phyloP scores from a whole-genome alignment of 2,113 vertebrate species.

The Martes martes region DNA sequence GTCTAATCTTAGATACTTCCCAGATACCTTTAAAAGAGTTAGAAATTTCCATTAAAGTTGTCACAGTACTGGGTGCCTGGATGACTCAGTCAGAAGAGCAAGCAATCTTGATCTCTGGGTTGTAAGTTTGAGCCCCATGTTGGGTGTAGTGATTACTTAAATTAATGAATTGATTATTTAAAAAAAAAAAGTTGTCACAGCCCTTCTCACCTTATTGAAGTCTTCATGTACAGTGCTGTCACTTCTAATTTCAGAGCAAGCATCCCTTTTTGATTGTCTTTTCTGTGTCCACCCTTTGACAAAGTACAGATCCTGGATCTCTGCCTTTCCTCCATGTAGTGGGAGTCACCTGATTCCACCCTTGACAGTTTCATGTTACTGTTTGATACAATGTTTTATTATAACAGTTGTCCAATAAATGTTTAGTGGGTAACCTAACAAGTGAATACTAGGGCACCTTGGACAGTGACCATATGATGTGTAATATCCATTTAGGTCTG shows the following conservation, averaged over 20 bases:
- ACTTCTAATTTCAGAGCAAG: not conserved
- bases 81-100: not conserved
- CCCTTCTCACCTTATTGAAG: not conserved
- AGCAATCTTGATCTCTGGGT: not conserved
- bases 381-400: not conserved
- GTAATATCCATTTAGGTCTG: not conserved
- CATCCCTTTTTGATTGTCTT: not conserved
- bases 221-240: not conserved
- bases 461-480: not conserved
- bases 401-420: not conserved
- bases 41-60: not conserved
- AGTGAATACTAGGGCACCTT: not conserved
- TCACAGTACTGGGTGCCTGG: not conserved
- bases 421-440: not conserved
- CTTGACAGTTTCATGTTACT: not conserved
- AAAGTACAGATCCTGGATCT: too few relatives aligned
- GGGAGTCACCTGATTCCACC: not conserved
- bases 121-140: not conserved
- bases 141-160: not conserved
- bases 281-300: not conserved
- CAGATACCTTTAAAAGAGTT: not conserved
- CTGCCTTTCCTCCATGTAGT: not conserved
- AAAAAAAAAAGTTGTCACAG: not conserved
- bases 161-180: not conserved
- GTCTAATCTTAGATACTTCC: not conserved